A percentile compares a stretch with the other conserved stretches of the same genome.
Conservation (phyloP, 2,888 invertebrate genomes). For the Pasiphila rectangulata region DNA sequence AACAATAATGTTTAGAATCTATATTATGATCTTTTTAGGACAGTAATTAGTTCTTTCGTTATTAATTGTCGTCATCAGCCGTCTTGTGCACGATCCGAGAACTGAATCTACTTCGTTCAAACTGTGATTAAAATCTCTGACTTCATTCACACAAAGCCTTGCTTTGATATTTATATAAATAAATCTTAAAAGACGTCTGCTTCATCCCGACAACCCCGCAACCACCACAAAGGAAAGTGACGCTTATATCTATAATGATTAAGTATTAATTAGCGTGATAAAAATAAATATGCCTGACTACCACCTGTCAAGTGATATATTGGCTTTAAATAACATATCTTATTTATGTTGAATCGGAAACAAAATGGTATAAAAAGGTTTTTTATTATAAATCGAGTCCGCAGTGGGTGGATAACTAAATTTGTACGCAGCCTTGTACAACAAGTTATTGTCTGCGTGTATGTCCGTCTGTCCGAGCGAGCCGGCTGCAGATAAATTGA, state of each 20-base stretch:
- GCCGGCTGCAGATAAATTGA: constrained; percentile 66
- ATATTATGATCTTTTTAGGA: neutral
- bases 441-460: constrained; percentile 54
- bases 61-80: constrained; percentile 48
- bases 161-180: constrained; percentile 76
- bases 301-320: constrained; percentile 82
- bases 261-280: constrained; percentile 45
- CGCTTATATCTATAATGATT: constrained; percentile 39
- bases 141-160: constrained; percentile 75
- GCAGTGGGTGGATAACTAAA: constrained; percentile 77
- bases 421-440: constrained; percentile 71
- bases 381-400: constrained; percentile 69
- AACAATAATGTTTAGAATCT: too few species aligned
- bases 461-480: constrained; percentile 42
- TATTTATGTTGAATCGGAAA: constrained; percentile 81
- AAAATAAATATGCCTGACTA: constrained; percentile 52
- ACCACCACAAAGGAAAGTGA: constrained; percentile 37
- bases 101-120: constrained; percentile 51
- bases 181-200: constrained; percentile 73
- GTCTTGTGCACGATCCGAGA: constrained; percentile 44
- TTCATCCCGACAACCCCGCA: constrained; percentile 51
- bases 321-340: constrained; percentile 81
- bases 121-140: constrained; percentile 79
- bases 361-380: constrained; percentile 75
- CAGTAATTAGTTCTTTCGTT: constrained; percentile 52